Percentiles rank a stretch among this genome's conserved stretches.
Conservation (phyloP, 64 coral and sea anemone species). For the Dendrophyllia cribrosa region DNA sequence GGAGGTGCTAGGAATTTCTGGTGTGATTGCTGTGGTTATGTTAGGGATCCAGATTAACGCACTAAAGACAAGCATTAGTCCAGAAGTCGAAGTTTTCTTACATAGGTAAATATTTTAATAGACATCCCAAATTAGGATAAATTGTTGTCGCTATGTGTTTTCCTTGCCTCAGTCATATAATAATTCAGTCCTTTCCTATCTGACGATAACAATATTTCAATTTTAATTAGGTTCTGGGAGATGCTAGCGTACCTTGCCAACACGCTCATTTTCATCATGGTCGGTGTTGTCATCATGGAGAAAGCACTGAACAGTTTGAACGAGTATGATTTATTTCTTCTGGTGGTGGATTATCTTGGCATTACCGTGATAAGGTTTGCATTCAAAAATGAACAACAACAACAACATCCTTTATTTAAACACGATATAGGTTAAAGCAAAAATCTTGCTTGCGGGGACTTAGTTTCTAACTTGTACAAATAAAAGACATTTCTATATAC, state of each 20-base stretch:
- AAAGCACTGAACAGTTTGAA: slow-evolving; percentile 88
- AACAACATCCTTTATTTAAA: background rate
- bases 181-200: too few species aligned
- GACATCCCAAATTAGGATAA: background rate
- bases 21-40: slow-evolving; percentile 97
- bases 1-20: slow-evolving; percentile 94
- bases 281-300: slow-evolving; percentile 92
- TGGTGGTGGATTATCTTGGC: slow-evolving; percentile 96
- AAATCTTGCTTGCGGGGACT: too few species aligned
- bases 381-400: background rate
- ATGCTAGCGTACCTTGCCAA: slow-evolving; percentile 98
- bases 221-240: slow-evolving; percentile 82
- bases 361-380: slow-evolving; percentile 91
- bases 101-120: slow-evolving; percentile 71
- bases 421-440: too few species aligned
- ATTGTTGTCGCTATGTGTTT: too few species aligned
- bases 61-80: slow-evolving; percentile 95
- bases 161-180: too few species aligned
- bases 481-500: too few species aligned
- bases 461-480: too few species aligned
- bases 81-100: slow-evolving; percentile 96
- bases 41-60: slow-evolving; percentile 96
- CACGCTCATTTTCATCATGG: slow-evolving; percentile 96
- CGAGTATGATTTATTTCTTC: slow-evolving; percentile 83
- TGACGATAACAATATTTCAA: too few species aligned